Conservation (phyloP, 1,140 invertebrate genomes). For the Drosophila bocqueti region DNA sequence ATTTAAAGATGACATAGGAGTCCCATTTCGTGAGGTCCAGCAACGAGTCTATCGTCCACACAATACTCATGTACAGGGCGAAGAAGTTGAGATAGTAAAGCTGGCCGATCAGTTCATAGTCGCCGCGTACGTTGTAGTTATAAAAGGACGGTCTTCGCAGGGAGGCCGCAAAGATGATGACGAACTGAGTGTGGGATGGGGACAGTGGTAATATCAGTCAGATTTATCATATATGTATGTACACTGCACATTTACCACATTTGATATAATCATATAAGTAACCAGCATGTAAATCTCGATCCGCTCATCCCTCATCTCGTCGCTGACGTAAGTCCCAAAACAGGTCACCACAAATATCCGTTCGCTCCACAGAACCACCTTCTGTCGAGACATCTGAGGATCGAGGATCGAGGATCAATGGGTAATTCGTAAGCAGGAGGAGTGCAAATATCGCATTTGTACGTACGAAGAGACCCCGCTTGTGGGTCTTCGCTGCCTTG, state of each 20-base stretch:
- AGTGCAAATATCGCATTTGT: neutral
- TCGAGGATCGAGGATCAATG: no score
- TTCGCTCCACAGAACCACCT: slow-evolving; percentile 32
- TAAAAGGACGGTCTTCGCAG: slow-evolving; percentile 12
- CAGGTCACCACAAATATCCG: slow-evolving; percentile 30
- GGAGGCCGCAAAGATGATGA: slow-evolving; percentile 13
- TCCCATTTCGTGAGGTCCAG: neutral
- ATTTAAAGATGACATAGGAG: no score
- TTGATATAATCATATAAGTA: slow-evolving; percentile 15
- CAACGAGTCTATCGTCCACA: neutral
- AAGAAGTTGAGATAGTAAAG: slow-evolving; percentile 66
- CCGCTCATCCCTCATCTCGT: neutral
- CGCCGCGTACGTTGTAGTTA: neutral
- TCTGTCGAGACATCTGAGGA: slow-evolving; percentile 10
- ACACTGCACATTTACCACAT: slow-evolving; percentile 1
- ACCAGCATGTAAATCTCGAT: slow-evolving; percentile 20
- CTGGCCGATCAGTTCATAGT: slow-evolving; percentile 62
- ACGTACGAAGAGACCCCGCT: slow-evolving; percentile 13
- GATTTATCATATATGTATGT: neutral
- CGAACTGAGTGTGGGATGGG: neutral
- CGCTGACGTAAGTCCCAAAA: slow-evolving; percentile 24
- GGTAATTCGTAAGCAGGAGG: neutral
- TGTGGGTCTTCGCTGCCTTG: neutral
- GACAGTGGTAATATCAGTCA: no score
- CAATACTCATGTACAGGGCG: slow-evolving; percentile 5